Base-by-base conservation (phyloP, 2,797 vertebrate species). In the Sebastes cheni region DNA sequence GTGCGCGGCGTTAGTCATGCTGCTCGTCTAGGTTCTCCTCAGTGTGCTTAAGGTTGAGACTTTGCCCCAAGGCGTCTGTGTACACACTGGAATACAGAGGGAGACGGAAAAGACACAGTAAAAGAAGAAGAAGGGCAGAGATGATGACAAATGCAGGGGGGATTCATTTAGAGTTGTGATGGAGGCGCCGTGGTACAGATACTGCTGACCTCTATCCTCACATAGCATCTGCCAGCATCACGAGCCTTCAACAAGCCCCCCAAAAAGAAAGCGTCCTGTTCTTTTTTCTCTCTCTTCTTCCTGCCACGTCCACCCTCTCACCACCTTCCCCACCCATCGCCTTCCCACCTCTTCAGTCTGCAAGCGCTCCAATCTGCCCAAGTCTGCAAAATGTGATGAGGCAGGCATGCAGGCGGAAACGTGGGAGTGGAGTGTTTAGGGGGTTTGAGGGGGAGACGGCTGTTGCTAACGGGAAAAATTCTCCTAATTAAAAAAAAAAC, bases 361-460 rank as follows among this genome's bases (percentile, higher is more conserved):
- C 55, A 67, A 87, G 86, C 76, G 0, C 64, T 85, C 62, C 81
- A 62, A 79, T 92, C 90, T 88, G 77, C 85, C 78, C 77, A 50
- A 76, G 84, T 88, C 84, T 85, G 77, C 64, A 71, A 88, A 93
- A 92, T 90, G 74, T 91, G 91, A 93, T 81, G 89, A 91, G 89
- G 88, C 89, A 92, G 88, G 84, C 85, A 83, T 46, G 69, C 46
- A 7, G 86, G 83, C 69, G 75, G 87, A 87, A 88, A 83, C 81
- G 76, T 79, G 81, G 75, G 88, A 88, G 86, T 39, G 32, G 58
- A 79, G 80, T 56, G 72, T 82, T 66, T 81, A 85, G 66, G 73
- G 1, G 61, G n/a, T 14, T 14, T 39, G 32, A 23, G 23, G 64
- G 79, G 68, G 82, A 72, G 79, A 74, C 81, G 64, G 80, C 55